phyloP scores from a whole-genome alignment of 2,113 vertebrate genomes.

The Muntiacus muntjak region DNA sequence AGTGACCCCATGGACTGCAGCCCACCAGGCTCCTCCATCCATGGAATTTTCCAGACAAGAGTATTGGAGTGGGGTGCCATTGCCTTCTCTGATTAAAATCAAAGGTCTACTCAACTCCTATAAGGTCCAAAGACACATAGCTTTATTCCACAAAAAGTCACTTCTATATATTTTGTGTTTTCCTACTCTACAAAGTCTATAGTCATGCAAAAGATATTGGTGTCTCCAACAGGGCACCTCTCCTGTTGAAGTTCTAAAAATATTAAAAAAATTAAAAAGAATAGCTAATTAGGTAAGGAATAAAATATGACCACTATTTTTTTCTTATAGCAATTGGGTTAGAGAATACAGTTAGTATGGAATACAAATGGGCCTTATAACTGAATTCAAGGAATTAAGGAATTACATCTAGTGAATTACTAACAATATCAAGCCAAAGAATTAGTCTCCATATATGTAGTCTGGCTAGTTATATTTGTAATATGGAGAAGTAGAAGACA shows the following conservation, averaged over 20 bases:
- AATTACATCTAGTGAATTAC: background rate
- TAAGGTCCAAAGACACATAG: background rate
- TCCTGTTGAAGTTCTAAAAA: background rate
- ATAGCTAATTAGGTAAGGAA: background rate
- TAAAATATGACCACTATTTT: background rate
- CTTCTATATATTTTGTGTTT: background rate
- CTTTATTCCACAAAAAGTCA: background rate
- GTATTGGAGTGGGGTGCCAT: too few species aligned
- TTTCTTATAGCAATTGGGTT: background rate
- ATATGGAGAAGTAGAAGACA: background rate
- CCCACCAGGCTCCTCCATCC: too few species aligned
- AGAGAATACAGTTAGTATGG: background rate
- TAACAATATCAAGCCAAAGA: background rate
- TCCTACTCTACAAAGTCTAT: background rate
- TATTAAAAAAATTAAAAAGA: background rate
- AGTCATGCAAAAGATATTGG: background rate
- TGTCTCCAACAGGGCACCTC: background rate
- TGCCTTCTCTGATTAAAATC: background rate
- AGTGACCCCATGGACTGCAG: too few species aligned
- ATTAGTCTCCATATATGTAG: background rate
- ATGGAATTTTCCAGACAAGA: too few species aligned
- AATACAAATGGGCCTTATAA: background rate
- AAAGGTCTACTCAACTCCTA: background rate
- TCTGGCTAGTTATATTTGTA: background rate
- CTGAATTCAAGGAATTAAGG: background rate